Conservation (phyloP, 2,113 vertebrate species). For the Ictalurus punctatus region DNA sequence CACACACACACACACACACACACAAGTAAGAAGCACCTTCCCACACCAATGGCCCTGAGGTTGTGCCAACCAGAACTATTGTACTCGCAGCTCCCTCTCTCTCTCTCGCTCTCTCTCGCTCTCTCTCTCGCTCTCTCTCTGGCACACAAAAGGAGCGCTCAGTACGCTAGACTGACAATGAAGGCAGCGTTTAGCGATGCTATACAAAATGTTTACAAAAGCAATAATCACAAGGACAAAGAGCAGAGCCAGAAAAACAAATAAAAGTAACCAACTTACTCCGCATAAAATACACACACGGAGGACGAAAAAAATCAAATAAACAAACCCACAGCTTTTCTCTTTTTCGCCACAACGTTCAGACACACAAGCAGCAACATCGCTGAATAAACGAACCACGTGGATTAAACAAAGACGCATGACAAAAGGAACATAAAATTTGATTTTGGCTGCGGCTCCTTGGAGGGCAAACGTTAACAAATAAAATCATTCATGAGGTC, state of each 20-base stretch:
- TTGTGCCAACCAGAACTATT: conserved; percentile 77
- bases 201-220: conserved; percentile 71
- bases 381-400: not conserved
- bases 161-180: conserved; percentile 72
- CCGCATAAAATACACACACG: conserved; percentile 34
- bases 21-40: conserved; percentile 64
- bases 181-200: conserved; percentile 72
- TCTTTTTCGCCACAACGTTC: conserved; percentile 2
- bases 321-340: not conserved
- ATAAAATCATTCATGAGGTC: not conserved
- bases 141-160: conserved; percentile 75
- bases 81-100: conserved; percentile 63
- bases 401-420: conserved; percentile 34
- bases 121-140: conserved; percentile 56
- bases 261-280: conserved; percentile 59
- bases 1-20: conserved; percentile 25
- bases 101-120: conserved; percentile 63
- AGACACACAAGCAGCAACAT: not conserved
- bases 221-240: conserved; percentile 69
- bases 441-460: not conserved
- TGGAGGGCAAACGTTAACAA: not conserved
- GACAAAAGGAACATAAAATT: not conserved
- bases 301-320: conserved; percentile 7
- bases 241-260: conserved; percentile 65
- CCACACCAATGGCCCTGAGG: conserved; percentile 69